Evolutionary conservation across 2,888 invertebrate species (phyloP), one percentile per base, ranked within the genome.

Genomic region (Chesias legatella): DNA sequence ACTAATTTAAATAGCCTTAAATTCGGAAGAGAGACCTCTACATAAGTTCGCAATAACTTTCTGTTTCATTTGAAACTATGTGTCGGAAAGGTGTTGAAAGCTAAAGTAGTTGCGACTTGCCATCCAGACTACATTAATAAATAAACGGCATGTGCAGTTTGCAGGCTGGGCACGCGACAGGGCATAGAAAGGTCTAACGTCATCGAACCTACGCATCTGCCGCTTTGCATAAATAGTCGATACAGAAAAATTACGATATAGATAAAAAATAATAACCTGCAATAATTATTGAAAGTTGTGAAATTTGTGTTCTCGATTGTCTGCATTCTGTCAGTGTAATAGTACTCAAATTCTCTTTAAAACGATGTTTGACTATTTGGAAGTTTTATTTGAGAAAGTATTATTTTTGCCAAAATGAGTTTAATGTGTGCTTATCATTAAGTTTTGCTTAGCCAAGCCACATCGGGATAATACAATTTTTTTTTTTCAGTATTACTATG

Each of bases 171-270:
- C 80, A 76, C 79, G 77, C 76, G 81, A 77, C 75, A 70, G 47
- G 38, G 56, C 62, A 64, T 66, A 73, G 65, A 84, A 83, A 85
- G 84, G 84, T 84, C 84, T 72, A 73, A 78, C 69, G 84, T 75
- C 83, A 68, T 62, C 68, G 85, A 80, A 79, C 84, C 62, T 47
- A 39, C 44, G 55, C 85, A 85, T 76, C 85, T 85, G 85, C 77
- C 59, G 49, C 42, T 55, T 63, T 64, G 60, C 60, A 62, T 67
- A 30, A 48, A 49, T 50, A 51, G 45, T 34, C 38, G 10, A 44
- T 47, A 29, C 38, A 24, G 36, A 30, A 42, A 46, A 43, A 43
- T 30, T 30, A 28, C 24, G 33, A 33, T 17, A 17, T 17, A 17
- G 5, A 17, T 17, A 17, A 3, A 17, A 17, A 17, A 17, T 17